Evolutionary conservation across 2,797 vertebrate species (phyloP).

Genomic region (Hapalemur alaotrensis): DNA sequence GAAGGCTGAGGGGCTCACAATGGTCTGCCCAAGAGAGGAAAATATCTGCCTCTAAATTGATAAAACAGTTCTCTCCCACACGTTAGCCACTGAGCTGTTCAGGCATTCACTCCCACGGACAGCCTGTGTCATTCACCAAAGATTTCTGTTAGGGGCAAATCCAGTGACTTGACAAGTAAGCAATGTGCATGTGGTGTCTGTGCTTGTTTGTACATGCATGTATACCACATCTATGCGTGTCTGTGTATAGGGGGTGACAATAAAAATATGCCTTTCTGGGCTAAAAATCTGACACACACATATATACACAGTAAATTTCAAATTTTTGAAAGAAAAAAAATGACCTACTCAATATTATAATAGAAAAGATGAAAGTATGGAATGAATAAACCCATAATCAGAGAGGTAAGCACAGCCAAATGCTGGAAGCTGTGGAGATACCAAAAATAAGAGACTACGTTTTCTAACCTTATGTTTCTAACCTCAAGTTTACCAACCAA

Average conservation of each 20-base stretch:
- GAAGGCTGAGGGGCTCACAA: neutral
- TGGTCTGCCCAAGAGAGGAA: neutral
- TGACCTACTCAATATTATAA: neutral
- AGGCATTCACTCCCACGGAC: neutral
- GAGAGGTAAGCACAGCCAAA: neutral
- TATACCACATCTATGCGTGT: neutral
- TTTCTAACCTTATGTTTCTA: neutral
- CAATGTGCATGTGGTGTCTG: neutral
- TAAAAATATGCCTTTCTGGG: neutral
- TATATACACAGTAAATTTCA: neutral
- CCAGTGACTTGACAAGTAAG: neutral
- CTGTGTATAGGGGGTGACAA: neutral
- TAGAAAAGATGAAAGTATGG: neutral
- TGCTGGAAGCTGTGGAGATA: neutral
- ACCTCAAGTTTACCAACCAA: neutral
- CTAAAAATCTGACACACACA: neutral
- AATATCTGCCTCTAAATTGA: neutral
- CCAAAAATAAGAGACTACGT: neutral
- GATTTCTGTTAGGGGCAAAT: neutral
- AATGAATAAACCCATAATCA: neutral
- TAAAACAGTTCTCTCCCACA: neutral
- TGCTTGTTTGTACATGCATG: neutral
- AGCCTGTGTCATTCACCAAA: neutral
- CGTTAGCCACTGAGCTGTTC: neutral
- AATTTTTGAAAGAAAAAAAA: neutral